Evolutionary conservation across 1,140 invertebrate genomes (phyloP), one percentile per base, ranked within the genome.

Genomic region (Ylistrum balloti): DNA sequence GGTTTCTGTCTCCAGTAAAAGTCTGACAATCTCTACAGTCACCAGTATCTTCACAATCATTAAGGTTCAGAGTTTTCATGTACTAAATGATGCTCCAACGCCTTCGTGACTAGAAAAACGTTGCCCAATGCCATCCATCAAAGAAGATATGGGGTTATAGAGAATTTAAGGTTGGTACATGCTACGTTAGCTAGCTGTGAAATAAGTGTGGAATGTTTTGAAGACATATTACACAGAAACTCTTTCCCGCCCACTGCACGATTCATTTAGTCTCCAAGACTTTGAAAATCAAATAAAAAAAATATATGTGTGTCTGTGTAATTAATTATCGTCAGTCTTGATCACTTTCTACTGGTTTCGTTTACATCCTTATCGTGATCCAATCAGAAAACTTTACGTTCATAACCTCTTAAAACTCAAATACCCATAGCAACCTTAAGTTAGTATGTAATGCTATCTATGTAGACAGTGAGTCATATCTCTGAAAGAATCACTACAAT

Each of bases 231-330:
- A 74, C 56, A 74, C 1, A 74, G 56, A 74, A 74, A 74, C 56
- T 74, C 56, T 74, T 74, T 28, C 56, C 56, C 56, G 56, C 56
- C 56, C 56, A 74, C 56, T 9, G 56, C 56, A 74, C 56, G 22
- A 28, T 74, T 74, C 56, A 74, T 74, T 74, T 74, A 74, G 56
- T 74, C 56, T 74, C 56, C 22, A 5, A 28, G 56, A 28, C 56
- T 74, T 74, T 74, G 56, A 74, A n/a, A 74, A 74, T 74, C 56
- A 74, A 74, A 74, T 74, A 28, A 74, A 74, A 56, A 74, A 74
- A 28, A 9, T 74, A 17, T 28, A 74, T 17, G 56, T 74, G 56
- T 28, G 56, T 74, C 56, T 74, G 56, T 28, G 20, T 74, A 74
- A 74, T 74, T 74, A 74, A 74, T 74, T 74, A 74, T 74, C 56